Evolutionary conservation across 92 coral and sea anemone genomes (phyloP).

Genomic region (Porites rus): DNA sequence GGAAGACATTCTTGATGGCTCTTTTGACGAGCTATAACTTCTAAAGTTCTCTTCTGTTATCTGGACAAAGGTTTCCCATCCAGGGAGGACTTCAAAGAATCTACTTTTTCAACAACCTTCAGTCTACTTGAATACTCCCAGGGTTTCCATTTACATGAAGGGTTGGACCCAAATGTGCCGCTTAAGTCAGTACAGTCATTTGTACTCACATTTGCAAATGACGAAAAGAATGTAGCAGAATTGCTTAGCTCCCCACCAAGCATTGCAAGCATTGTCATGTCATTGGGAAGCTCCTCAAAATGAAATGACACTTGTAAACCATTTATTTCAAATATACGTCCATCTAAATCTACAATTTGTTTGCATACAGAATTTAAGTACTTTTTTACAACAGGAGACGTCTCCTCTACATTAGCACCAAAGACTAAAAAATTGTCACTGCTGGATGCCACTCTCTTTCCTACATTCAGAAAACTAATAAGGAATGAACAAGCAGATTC

Average conservation of each 20-base stretch:
- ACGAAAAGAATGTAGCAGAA: conserved; percentile 49
- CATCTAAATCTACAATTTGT: conserved; percentile 24
- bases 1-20: conserved; percentile 55
- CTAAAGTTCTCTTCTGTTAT: conserved; percentile 36
- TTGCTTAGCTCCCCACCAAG: conserved; percentile 34
- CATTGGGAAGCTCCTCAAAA: conserved; percentile 56
- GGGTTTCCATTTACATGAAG: conserved; percentile 37
- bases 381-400: conserved; percentile 6
- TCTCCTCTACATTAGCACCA: neutral
- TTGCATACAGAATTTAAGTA: conserved; percentile 12
- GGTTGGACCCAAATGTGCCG: conserved; percentile 34
- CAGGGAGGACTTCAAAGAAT: neutral
- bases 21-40: conserved; percentile 49
- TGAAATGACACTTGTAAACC: conserved; percentile 51
- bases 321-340: conserved; percentile 20
- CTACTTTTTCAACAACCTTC: neutral
- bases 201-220: conserved; percentile 46
- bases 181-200: conserved; percentile 41
- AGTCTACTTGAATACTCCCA: neutral
- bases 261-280: conserved; percentile 40
- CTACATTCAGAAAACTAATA: neutral
- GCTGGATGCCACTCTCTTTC: neutral
- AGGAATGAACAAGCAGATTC: neutral
- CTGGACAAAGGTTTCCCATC: neutral
- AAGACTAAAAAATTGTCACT: neutral